Conservation (phyloP, 2,113 vertebrate species). For the Hippoglossus stenolepis region DNA sequence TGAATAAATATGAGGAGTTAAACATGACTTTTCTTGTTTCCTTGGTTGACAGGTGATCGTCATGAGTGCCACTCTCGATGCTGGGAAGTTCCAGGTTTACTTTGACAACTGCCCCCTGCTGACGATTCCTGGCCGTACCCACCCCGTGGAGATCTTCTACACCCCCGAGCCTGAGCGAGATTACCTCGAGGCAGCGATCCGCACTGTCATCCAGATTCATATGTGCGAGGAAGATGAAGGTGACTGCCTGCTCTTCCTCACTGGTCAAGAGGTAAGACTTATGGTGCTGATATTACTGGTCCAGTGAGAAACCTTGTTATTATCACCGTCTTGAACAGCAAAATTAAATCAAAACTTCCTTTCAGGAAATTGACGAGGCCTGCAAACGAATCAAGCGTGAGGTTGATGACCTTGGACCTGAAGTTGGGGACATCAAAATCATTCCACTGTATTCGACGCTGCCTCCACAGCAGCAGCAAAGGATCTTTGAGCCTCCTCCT, state of each 20-base stretch:
- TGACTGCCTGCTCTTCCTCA: slow-evolving; percentile 96
- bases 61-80: slow-evolving; percentile 98
- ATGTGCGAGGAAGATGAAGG: slow-evolving; percentile 99
- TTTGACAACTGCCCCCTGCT: slow-evolving; percentile 97
- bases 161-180: slow-evolving; percentile 98
- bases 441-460: slow-evolving; percentile 98
- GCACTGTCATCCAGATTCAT: slow-evolving; percentile 98
- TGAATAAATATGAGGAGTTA: too few species aligned
- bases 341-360: background rate
- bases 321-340: background rate
- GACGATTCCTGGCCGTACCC: slow-evolving; percentile 97
- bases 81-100: slow-evolving; percentile 98
- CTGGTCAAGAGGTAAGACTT: slow-evolving; percentile 93
- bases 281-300: background rate
- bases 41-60: slow-evolving; percentile 83
- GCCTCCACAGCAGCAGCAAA: slow-evolving; percentile 97
- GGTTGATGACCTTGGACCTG: slow-evolving; percentile 96
- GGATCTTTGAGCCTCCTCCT: slow-evolving; percentile 97
- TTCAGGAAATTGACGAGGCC: slow-evolving; percentile 98
- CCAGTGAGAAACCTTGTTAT: background rate
- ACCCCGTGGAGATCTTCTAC: slow-evolving; percentile 99
- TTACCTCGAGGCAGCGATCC: slow-evolving; percentile 98
- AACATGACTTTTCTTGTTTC: background rate
- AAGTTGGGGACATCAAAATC: slow-evolving; percentile 99
- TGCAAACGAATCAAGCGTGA: slow-evolving; percentile 99